A percentile compares a stretch with the other conserved stretches of the same genome.
These are phyloP conservation scores for Aphaenogaster floridana DNA, from an alignment of 1,140 invertebrate species.

Conservation along the genomic window DNA sequence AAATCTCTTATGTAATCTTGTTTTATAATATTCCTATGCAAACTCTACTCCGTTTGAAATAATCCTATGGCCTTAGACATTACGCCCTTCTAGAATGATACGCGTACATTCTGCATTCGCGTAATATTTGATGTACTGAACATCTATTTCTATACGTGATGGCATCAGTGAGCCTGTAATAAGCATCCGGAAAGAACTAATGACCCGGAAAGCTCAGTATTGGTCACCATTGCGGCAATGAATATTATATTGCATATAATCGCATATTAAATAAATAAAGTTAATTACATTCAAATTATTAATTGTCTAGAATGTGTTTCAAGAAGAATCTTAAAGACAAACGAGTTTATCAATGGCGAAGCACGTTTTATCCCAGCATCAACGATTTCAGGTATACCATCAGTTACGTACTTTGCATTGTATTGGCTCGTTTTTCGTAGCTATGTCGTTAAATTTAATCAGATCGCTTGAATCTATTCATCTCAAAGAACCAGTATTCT, in stretches of 20 bases:
- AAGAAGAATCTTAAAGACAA: background rate
- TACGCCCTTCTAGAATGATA: background rate
- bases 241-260: constrained; percentile 16
- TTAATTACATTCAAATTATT: constrained; percentile 8
- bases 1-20: background rate
- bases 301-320: constrained; percentile 4
- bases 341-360: constrained; percentile 56
- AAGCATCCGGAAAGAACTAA: background rate
- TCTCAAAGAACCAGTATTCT: background rate
- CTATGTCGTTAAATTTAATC: background rate
- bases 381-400: constrained; percentile 53
- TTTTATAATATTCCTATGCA: background rate
- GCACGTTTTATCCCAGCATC: background rate
- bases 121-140: background rate
- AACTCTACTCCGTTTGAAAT: background rate
- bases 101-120: background rate
- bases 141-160: background rate
- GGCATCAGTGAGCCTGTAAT: background rate
- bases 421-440: background rate
- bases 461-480: background rate
- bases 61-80: background rate
- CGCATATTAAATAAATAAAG: constrained; percentile 22
- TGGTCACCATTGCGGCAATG: background rate
- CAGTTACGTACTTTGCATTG: constrained; percentile 15
- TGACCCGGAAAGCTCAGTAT: background rate